These are phyloP conservation scores for Dryadula phaetusa DNA, from an alignment of 2,888 invertebrate genomes.

Conservation along the genomic window DNA sequence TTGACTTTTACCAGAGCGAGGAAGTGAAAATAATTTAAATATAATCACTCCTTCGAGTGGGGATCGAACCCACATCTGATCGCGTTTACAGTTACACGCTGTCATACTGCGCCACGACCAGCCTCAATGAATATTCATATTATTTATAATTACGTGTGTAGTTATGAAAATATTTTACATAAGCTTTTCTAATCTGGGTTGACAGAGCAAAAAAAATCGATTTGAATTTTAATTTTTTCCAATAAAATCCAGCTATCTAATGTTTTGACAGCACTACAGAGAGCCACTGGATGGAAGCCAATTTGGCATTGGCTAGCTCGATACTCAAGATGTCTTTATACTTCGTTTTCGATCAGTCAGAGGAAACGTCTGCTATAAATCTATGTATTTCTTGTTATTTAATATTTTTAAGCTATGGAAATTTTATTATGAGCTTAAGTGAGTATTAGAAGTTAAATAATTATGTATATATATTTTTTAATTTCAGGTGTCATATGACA, in stretches of 20 bases:
- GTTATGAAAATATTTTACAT: too few relatives aligned
- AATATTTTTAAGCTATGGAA: not conserved
- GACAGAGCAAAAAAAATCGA: too few relatives aligned
- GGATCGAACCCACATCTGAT: too few relatives aligned
- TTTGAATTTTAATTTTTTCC: not conserved
- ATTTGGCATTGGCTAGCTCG: constrained; percentile 29
- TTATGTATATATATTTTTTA: not conserved
- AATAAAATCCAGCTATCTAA: not conserved
- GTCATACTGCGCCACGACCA: too few relatives aligned
- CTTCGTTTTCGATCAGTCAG: constrained; percentile 25
- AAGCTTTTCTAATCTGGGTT: too few relatives aligned
- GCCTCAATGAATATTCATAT: too few relatives aligned
- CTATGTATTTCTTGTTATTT: not conserved
- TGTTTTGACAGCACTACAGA: constrained; percentile 21
- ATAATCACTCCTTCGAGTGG: too few relatives aligned
- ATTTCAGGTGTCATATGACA: too few relatives aligned
- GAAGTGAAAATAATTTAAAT: too few relatives aligned
- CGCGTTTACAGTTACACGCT: too few relatives aligned
- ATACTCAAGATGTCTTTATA: constrained; percentile 26
- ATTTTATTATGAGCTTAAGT: not conserved
- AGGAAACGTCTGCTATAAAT: constrained; percentile 29
- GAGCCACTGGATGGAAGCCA: constrained; percentile 29
- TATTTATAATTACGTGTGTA: too few relatives aligned
- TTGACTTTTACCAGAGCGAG: too few relatives aligned
- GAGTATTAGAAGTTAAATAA: not conserved